phyloP scores from a whole-genome alignment of 2,888 invertebrate species.

The Automeris io region DNA sequence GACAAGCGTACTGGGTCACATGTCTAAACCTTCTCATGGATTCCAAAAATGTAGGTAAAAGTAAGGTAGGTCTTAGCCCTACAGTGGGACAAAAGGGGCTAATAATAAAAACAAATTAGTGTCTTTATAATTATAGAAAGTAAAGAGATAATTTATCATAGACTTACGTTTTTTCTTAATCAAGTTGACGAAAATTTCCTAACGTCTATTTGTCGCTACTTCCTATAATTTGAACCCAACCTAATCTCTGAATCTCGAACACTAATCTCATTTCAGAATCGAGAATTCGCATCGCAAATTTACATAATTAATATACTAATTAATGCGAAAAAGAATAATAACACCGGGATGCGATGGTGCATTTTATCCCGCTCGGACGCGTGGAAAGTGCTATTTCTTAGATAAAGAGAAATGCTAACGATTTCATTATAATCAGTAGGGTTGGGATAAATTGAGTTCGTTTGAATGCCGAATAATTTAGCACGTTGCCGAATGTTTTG shows the following conservation, averaged over 20 bases:
- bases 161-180: too few relatives aligned
- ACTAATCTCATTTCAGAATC: slow-evolving; percentile 57
- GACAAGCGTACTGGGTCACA: too few relatives aligned
- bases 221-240: slow-evolving; percentile 49
- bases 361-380: slow-evolving; percentile 1
- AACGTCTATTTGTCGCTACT: slow-evolving; percentile 1
- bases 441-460: background rate
- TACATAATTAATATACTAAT: slow-evolving; percentile 72
- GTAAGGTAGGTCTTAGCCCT: too few relatives aligned
- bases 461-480: too few relatives aligned
- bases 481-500: too few relatives aligned
- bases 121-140: too few relatives aligned
- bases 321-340: slow-evolving; percentile 47
- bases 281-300: slow-evolving; percentile 66
- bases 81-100: too few relatives aligned
- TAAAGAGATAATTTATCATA: too few relatives aligned
- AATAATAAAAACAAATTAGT: too few relatives aligned
- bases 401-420: slow-evolving; percentile 7
- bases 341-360: slow-evolving; percentile 1
- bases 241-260: slow-evolving; percentile 24
- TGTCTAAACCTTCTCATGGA: too few relatives aligned
- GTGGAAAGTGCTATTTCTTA: slow-evolving; percentile 7
- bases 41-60: too few relatives aligned
- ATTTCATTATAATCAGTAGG: slow-evolving; percentile 1
- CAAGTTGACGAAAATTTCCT: too few relatives aligned